These are phyloP conservation scores for Corythornis cristatus DNA, from an alignment of 2,113 vertebrate species.

Conservation along the genomic window DNA sequence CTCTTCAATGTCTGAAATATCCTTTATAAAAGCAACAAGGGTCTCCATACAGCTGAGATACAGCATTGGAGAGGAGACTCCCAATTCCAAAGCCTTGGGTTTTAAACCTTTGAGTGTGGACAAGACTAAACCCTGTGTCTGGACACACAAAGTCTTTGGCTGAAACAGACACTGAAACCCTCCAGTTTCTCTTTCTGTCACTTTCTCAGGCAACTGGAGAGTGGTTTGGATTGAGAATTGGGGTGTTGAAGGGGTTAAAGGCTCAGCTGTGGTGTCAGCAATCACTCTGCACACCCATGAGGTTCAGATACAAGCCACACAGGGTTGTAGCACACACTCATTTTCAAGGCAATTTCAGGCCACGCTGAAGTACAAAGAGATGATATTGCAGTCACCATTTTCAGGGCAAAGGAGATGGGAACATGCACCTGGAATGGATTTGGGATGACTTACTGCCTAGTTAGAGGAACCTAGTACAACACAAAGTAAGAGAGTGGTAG, in stretches of 20 bases:
- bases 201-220: too few species aligned
- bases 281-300: not conserved
- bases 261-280: not conserved
- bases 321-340: fast-evolving
- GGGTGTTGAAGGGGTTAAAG: too few species aligned
- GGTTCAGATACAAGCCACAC: not conserved
- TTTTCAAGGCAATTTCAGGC: not conserved
- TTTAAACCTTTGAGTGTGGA: too few species aligned
- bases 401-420: not conserved
- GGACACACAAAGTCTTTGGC: too few species aligned
- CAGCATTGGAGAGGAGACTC: too few species aligned
- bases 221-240: too few species aligned
- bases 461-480: not conserved
- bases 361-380: not conserved
- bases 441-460: not conserved
- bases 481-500: not conserved
- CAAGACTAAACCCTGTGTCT: too few species aligned
- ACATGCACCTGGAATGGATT: not conserved
- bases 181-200: too few species aligned
- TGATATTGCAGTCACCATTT: not conserved
- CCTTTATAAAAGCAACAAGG: not conserved
- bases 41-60: too few species aligned
- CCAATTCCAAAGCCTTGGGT: too few species aligned
- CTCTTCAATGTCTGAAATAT: not conserved
- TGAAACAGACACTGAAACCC: too few species aligned